Conservation (phyloP, 2,113 vertebrate genomes). For the Fregata magnificens region DNA sequence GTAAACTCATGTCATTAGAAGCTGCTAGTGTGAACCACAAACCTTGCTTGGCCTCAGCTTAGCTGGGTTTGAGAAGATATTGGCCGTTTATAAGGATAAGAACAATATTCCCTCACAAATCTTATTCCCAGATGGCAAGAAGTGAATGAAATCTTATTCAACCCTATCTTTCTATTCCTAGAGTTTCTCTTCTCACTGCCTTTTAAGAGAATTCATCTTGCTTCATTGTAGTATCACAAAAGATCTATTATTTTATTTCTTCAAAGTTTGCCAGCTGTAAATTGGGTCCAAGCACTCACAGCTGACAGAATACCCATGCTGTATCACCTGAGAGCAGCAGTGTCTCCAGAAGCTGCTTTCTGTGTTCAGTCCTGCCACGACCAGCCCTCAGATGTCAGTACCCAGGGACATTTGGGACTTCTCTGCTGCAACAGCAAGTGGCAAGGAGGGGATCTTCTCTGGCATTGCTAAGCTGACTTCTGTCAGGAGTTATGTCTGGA, state of each 20-base stretch:
- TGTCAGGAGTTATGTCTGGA: background rate
- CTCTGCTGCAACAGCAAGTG: background rate
- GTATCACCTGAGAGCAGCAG: background rate
- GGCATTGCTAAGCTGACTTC: background rate
- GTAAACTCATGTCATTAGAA: slow-evolving; percentile 19
- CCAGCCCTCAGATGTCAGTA: background rate
- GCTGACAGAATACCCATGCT: background rate
- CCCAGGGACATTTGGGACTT: background rate
- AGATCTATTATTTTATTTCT: background rate
- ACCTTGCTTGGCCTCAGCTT: background rate
- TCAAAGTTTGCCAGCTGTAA: background rate
- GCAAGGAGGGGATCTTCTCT: background rate
- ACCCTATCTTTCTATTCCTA: background rate
- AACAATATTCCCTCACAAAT: background rate
- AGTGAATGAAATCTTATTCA: background rate
- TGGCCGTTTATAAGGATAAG: background rate
- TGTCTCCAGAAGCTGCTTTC: background rate
- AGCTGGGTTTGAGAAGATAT: background rate
- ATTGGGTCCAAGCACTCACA: background rate
- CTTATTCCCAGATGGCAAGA: background rate
- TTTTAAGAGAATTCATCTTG: background rate
- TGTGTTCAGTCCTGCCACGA: background rate
- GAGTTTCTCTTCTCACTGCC: background rate
- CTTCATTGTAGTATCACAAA: background rate
- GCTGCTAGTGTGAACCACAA: background rate